Evolutionary conservation across 2,797 vertebrate genomes (phyloP).

Genomic region (Pseudochirops cupreus): DNA sequence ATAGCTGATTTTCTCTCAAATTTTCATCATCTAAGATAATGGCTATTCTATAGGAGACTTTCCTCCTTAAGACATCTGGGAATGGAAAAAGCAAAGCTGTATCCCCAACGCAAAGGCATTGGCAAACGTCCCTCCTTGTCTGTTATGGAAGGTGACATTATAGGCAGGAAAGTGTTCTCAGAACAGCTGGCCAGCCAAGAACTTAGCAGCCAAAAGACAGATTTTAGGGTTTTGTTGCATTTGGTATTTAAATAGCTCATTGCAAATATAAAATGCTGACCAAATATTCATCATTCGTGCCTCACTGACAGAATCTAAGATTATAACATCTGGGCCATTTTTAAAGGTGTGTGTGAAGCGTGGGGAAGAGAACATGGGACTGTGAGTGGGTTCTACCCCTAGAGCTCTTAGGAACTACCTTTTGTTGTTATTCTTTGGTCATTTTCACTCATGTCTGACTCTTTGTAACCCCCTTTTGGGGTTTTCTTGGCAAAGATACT

Average conservation of each 20-base stretch:
- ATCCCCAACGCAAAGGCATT: not conserved
- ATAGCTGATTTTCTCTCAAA: not conserved
- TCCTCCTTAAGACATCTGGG: slow-evolving; percentile 36
- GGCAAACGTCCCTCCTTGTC: not conserved
- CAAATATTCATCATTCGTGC: not conserved
- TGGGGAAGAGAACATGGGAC: not conserved
- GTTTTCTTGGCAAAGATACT: not conserved
- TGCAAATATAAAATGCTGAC: slow-evolving; percentile 5
- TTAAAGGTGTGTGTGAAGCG: not conserved
- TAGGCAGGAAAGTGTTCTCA: not conserved
- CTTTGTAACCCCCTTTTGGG: not conserved
- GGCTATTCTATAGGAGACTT: not conserved
- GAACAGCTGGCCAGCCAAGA: slow-evolving; percentile 52
- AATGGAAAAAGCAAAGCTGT: not conserved
- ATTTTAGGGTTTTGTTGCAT: slow-evolving; percentile 9
- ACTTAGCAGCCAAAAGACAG: slow-evolving; percentile 47
- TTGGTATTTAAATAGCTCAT: slow-evolving; percentile 11
- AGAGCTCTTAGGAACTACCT: not conserved
- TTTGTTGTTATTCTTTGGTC: not conserved
- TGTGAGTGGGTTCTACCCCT: not conserved
- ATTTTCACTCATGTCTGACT: not conserved
- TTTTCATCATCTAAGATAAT: not conserved
- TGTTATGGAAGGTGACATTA: slow-evolving; percentile 4
- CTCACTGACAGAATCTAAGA: not conserved
- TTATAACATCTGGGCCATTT: slow-evolving; percentile 1